Conservation (phyloP, 2,113 vertebrate species). For the Sander lucioperca region DNA sequence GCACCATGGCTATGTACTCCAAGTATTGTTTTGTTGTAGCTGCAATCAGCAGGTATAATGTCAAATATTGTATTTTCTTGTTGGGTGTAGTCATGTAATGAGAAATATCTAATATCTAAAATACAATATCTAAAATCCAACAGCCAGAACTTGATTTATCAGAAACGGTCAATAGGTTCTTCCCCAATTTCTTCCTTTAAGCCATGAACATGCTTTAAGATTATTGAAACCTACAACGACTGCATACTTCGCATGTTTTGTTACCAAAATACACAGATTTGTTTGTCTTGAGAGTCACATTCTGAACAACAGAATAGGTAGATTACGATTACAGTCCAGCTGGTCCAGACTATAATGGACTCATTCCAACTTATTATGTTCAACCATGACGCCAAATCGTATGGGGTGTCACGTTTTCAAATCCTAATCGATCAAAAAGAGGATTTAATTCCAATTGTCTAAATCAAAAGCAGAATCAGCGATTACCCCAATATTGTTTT, state of each 20-base stretch:
- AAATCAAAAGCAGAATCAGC: too few relatives aligned
- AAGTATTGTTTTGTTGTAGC: not conserved
- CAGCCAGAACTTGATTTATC: not conserved
- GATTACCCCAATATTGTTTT: too few relatives aligned
- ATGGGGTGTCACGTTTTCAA: too few relatives aligned
- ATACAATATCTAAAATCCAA: not conserved
- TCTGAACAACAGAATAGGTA: not conserved
- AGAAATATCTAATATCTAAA: not conserved
- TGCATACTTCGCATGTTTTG: not conserved
- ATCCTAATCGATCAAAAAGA: too few relatives aligned
- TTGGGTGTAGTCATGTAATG: not conserved
- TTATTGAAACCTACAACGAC: not conserved
- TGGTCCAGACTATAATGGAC: not conserved
- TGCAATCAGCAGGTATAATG: not conserved
- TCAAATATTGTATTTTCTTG: not conserved
- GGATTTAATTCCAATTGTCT: too few relatives aligned
- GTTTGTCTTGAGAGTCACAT: not conserved
- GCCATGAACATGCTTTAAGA: not conserved
- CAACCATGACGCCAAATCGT: not conserved
- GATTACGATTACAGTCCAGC: not conserved
- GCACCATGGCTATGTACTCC: not conserved
- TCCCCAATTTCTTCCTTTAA: not conserved
- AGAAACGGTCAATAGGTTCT: not conserved
- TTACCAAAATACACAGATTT: not conserved
- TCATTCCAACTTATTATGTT: not conserved